Evolutionary conservation across 2,113 vertebrate species (phyloP).

Genomic region (Poeciliopsis turrubarensis): DNA sequence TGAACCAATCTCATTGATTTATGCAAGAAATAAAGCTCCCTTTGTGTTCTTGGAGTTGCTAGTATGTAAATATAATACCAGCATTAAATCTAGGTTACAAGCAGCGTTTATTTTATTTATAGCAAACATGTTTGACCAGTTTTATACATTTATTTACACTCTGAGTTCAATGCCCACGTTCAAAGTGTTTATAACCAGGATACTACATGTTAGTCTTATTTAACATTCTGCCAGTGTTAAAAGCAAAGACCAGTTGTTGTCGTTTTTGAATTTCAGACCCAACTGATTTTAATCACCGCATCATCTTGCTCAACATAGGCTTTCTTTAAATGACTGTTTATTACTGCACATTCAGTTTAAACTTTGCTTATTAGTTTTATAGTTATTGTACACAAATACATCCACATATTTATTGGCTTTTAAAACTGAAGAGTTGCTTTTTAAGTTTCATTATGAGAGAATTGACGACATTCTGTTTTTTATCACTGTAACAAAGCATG

Average conservation of each 20-base stretch:
- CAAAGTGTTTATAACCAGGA: neutral
- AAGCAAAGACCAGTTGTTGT: neutral
- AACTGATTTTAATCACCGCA: too few relatives aligned
- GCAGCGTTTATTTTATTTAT: neutral
- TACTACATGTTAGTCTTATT: neutral
- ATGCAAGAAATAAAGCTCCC: constrained; percentile 6
- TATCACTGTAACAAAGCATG: too few relatives aligned
- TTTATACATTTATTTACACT: neutral
- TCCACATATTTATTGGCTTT: too few relatives aligned
- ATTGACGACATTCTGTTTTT: too few relatives aligned
- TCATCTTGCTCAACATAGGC: too few relatives aligned
- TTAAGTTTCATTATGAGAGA: too few relatives aligned
- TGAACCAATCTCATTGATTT: constrained; percentile 27
- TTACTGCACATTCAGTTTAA: too few relatives aligned
- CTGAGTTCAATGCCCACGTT: neutral
- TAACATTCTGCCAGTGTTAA: neutral
- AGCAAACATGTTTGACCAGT: neutral
- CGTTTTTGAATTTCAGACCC: too few relatives aligned
- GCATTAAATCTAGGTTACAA: neutral
- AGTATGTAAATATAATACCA: neutral
- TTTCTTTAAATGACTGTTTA: too few relatives aligned
- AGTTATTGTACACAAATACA: too few relatives aligned
- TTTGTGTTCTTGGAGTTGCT: neutral
- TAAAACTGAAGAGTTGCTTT: too few relatives aligned
- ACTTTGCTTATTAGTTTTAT: too few relatives aligned